Conservation (phyloP, 2,888 invertebrate species). For the Ophraella communa region DNA sequence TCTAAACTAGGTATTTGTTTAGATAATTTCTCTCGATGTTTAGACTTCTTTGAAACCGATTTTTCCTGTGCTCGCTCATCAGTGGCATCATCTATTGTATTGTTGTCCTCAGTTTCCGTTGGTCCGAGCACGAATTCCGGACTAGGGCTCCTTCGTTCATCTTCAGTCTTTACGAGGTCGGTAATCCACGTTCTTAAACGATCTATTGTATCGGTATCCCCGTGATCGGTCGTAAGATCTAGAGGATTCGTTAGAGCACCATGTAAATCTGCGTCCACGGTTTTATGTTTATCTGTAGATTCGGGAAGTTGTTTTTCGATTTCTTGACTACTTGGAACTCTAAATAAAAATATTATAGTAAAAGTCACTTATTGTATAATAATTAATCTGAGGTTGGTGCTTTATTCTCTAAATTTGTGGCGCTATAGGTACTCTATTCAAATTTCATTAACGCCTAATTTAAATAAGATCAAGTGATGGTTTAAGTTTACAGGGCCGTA, state of each 20-base stretch:
- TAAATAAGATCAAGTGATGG: too few species aligned
- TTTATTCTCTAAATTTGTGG: too few species aligned
- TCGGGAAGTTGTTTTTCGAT: slow-evolving; percentile 1
- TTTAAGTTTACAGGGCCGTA: too few species aligned
- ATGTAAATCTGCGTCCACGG: not conserved
- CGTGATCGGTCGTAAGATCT: slow-evolving; percentile 25
- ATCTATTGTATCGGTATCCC: slow-evolving; percentile 36
- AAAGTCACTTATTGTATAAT: too few species aligned
- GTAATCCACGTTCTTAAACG: slow-evolving; percentile 45
- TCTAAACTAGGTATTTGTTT: slow-evolving; percentile 37
- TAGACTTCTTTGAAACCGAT: not conserved
- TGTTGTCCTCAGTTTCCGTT: not conserved
- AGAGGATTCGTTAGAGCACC: slow-evolving; percentile 17
- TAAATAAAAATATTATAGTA: not conserved
- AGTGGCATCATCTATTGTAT: not conserved
- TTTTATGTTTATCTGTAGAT: not conserved
- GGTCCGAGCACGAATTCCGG: slow-evolving; percentile 39
- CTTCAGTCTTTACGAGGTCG: slow-evolving; percentile 39
- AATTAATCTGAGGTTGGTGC: too few species aligned
- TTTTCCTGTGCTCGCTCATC: not conserved
- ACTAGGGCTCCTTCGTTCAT: slow-evolving; percentile 44
- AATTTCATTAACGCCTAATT: too few species aligned
- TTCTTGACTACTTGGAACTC: not conserved
- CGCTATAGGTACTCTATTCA: too few species aligned
- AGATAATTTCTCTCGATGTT: slow-evolving; percentile 1